Percentiles rank a stretch among this genome's conserved stretches.
phyloP scores from a whole-genome alignment of 2,797 vertebrate genomes.

The Bryconaethiops microstoma region DNA sequence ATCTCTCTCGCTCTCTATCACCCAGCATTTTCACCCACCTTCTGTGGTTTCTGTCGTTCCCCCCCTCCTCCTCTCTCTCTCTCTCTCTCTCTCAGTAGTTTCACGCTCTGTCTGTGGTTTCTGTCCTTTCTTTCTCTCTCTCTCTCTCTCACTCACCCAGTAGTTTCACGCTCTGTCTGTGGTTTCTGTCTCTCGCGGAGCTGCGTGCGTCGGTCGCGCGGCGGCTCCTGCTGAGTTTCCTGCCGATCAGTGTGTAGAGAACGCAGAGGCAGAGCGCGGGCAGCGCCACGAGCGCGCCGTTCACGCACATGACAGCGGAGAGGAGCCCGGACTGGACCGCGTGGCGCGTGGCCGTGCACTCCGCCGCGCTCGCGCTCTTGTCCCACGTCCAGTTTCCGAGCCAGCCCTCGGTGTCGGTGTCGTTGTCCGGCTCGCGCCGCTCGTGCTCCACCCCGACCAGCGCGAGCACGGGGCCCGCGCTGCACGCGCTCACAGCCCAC shows the following conservation, averaged over 20 bases:
- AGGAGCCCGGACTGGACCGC: slow-evolving; percentile 93
- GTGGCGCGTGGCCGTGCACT: slow-evolving; percentile 93
- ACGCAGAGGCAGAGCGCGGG: slow-evolving; percentile 95
- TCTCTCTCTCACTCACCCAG: slow-evolving; percentile 78
- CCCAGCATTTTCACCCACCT: no score
- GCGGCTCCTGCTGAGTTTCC: slow-evolving; percentile 88
- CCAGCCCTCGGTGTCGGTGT: neutral
- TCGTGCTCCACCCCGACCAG: slow-evolving; percentile 94
- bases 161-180: slow-evolving; percentile 97
- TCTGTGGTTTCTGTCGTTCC: no score
- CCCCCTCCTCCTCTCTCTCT: no score
- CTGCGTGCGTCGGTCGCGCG: slow-evolving; percentile 19
- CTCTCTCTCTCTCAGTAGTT: no score
- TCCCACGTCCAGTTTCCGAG: neutral
- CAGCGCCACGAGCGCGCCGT: slow-evolving; percentile 90
- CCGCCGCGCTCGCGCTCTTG: slow-evolving; percentile 50
- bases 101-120: neutral
- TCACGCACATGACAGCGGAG: slow-evolving; percentile 95
- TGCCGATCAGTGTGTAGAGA: slow-evolving; percentile 95
- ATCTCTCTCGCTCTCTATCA: no score
- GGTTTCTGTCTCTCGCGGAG: slow-evolving; percentile 83
- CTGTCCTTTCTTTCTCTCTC: neutral
- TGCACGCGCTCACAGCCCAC: slow-evolving; percentile 89
- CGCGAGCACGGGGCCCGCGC: slow-evolving; percentile 93
- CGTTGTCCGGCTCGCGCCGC: slow-evolving; percentile 78